These are phyloP conservation scores for Neodiprion lecontei DNA, from an alignment of 1,140 invertebrate genomes.

Conservation along the genomic window DNA sequence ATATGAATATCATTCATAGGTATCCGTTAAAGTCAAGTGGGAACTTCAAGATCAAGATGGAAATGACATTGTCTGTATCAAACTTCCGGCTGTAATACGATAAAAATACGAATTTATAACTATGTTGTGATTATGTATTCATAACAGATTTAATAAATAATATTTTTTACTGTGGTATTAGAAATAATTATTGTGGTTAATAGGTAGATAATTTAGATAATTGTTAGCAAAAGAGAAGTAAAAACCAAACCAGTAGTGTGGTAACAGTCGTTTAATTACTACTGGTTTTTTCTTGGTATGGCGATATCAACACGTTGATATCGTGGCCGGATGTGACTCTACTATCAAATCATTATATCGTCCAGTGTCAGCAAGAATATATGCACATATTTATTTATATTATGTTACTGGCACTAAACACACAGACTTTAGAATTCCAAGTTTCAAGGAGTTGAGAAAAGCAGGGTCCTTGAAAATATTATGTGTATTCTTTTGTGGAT, in stretches of 20 bases:
- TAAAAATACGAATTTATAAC: conserved; percentile 38
- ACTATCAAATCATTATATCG: background rate
- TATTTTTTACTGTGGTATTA: background rate
- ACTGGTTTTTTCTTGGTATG: background rate
- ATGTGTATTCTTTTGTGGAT: conserved; percentile 31
- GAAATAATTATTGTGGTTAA: background rate
- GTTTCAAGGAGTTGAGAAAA: background rate
- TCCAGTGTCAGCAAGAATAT: background rate
- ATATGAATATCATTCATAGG: conserved; percentile 45
- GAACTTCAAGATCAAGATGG: conserved; percentile 68
- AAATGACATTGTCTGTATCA: conserved; percentile 70
- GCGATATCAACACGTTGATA: background rate
- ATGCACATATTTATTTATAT: background rate
- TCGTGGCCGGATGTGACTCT: background rate
- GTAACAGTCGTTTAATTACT: background rate
- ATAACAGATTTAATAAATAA: background rate
- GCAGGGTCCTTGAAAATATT: conserved; percentile 32
- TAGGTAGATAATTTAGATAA: background rate
- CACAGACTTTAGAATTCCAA: background rate
- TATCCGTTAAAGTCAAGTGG: conserved; percentile 75
- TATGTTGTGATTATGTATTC: background rate
- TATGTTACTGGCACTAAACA: background rate
- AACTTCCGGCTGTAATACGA: conserved; percentile 70
- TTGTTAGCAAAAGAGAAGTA: conserved; percentile 23
- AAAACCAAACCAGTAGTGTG: background rate